phyloP scores from a whole-genome alignment of 2,113 vertebrate genomes.

The Cacatua alba region DNA sequence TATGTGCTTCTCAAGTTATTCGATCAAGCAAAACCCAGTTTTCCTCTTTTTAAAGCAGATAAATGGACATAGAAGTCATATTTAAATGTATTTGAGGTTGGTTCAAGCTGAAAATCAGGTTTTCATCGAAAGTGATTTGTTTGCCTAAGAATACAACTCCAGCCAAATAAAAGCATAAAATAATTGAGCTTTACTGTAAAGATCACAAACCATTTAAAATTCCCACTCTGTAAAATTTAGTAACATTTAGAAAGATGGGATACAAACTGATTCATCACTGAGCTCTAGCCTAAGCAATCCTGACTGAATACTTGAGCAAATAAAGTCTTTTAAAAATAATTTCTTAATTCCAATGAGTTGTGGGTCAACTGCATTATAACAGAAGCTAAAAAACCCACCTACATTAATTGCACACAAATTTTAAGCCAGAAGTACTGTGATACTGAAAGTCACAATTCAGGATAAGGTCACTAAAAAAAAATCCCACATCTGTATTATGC shows the following conservation, averaged over 20 bases:
- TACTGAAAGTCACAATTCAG: background rate
- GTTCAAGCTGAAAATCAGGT: background rate
- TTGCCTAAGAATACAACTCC: background rate
- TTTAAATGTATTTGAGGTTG: background rate
- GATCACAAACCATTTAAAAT: background rate
- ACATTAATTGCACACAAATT: background rate
- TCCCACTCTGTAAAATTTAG: background rate
- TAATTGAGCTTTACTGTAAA: background rate
- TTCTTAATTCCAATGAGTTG: background rate
- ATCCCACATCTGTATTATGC: background rate
- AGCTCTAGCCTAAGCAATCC: background rate
- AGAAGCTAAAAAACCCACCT: rapidly evolving
- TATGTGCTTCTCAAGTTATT: background rate
- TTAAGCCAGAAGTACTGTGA: background rate
- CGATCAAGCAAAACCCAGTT: background rate
- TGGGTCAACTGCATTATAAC: background rate
- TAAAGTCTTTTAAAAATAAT: background rate
- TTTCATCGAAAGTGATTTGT: background rate
- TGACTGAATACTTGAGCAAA: background rate
- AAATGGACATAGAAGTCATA: rapidly evolving
- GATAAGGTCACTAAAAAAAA: background rate
- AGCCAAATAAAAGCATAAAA: background rate
- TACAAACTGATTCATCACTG: background rate
- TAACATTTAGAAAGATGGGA: background rate
- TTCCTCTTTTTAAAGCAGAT: background rate